Evolutionary conservation across 2,113 vertebrate genomes (phyloP), one percentile per base, ranked within the genome.

Genomic region (Charina bottae): DNA sequence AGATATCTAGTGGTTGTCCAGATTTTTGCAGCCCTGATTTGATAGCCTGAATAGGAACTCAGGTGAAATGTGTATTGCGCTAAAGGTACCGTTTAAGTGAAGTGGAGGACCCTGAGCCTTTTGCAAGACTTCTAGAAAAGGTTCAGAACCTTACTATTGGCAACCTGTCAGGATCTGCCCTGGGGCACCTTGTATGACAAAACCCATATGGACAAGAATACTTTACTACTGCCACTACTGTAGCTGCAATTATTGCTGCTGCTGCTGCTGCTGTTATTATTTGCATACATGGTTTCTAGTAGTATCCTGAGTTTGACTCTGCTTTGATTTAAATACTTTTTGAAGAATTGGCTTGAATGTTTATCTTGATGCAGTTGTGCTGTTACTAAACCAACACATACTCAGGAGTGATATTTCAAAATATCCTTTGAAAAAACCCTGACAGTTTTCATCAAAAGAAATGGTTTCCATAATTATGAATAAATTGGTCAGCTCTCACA

Each of bases 51-150:
- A 58, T 58, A 58, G 15, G 17, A 21, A 92, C 54, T 59, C 24
- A 49, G 86, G 37, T 72, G 59, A 86, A 90, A 86, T 78, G 19
- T 86, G 72, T 90, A 59, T 54, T 92, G 49, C 89, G 90, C 62
- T 92, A 28, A 91, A 87, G 90, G 49, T 59, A 86, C 37, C 33
- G 21, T 84, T 86, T 91, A 91, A 90, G 60, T 91, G 85, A 85
- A 87, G 60, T 28, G 23, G 13, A 58, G 85, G 90, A n/a, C n/a
- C n/a, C n/a, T n/a, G n/a, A 91, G 54, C 33, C 54, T 87, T 54
- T 91, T 83, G 58, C 90, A 78, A 56, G 12, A 33, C 24, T 87
- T 62, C 62, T 83, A 33, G 86, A 59, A 60, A 92, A 59, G 3
- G 68, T 58, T 91, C 90, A 68, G 68, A 26, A 86, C 83, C 90